phyloP scores from a whole-genome alignment of 2,797 vertebrate genomes.

The Glyptemys insculpta region DNA sequence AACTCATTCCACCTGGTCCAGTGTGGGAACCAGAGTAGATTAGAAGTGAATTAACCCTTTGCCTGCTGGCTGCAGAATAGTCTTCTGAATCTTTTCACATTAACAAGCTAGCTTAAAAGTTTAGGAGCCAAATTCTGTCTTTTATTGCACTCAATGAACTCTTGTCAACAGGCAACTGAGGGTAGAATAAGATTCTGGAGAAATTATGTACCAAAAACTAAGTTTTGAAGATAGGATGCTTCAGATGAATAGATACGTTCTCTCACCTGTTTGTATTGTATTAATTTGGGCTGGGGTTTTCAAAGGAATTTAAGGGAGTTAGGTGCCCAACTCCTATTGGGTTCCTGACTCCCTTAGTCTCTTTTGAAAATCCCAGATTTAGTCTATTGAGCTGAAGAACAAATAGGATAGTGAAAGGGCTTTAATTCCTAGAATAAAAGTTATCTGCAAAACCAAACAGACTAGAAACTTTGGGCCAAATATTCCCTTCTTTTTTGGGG shows the following conservation, averaged over 20 bases:
- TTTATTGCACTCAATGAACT: not conserved
- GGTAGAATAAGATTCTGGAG: not conserved
- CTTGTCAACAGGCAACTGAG: not conserved
- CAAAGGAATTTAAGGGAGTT: not conserved
- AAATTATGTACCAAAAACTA: not conserved
- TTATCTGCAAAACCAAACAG: not conserved
- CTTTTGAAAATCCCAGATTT: not conserved
- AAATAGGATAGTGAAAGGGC: not conserved
- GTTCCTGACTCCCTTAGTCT: not conserved
- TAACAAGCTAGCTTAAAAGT: not conserved
- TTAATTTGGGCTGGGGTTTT: not conserved
- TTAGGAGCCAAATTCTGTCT: not conserved
- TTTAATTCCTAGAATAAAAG: not conserved
- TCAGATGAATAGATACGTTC: not conserved
- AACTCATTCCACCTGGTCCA: not conserved
- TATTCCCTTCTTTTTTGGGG: not conserved
- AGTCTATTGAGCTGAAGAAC: not conserved
- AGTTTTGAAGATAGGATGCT: not conserved
- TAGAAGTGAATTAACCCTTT: not conserved
- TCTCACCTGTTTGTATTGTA: not conserved
- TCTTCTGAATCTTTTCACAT: not conserved
- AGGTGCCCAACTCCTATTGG: not conserved
- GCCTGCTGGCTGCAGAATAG: accelerated
- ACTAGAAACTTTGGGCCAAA: not conserved
- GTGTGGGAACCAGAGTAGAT: not conserved